Conservation (phyloP, 2,888 invertebrate species). For the Eupithecia tripunctaria region DNA sequence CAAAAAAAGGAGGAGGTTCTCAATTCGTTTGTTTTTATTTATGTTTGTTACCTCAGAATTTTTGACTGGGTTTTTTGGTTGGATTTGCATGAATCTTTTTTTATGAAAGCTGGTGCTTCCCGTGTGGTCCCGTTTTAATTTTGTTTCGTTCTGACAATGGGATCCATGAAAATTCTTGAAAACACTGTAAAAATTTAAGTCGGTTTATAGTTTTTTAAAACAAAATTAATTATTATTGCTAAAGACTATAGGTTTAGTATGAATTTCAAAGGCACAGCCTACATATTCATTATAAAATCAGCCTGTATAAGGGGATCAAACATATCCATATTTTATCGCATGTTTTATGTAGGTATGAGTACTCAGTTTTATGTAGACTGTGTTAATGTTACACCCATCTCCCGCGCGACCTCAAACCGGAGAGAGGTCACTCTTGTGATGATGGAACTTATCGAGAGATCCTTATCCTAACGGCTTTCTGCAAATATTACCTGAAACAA, state of each 20-base stretch:
- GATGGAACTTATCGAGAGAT: not conserved
- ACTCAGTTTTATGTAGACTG: not conserved
- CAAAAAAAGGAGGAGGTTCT: too few relatives aligned
- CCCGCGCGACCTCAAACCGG: not conserved
- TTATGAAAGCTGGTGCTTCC: too few relatives aligned
- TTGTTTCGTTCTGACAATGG: too few relatives aligned
- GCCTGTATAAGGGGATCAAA: not conserved
- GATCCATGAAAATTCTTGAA: too few relatives aligned
- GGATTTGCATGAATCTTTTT: too few relatives aligned
- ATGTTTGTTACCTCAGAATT: too few relatives aligned
- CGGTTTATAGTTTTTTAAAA: too few relatives aligned
- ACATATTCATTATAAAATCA: not conserved
- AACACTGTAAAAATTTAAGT: too few relatives aligned
- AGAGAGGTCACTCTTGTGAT: not conserved
- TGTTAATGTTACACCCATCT: not conserved
- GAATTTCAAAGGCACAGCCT: not conserved
- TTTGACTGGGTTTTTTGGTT: too few relatives aligned
- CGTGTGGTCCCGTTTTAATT: too few relatives aligned
- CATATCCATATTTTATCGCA: not conserved
- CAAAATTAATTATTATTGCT: too few relatives aligned
- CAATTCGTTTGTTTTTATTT: too few relatives aligned
- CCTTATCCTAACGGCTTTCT: not conserved
- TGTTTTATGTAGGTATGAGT: not conserved
- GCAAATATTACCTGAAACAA: not conserved
- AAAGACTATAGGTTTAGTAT: not conserved